Evolutionary conservation across 1,140 invertebrate genomes (phyloP).

Genomic region (Notospermus geniculatus): DNA sequence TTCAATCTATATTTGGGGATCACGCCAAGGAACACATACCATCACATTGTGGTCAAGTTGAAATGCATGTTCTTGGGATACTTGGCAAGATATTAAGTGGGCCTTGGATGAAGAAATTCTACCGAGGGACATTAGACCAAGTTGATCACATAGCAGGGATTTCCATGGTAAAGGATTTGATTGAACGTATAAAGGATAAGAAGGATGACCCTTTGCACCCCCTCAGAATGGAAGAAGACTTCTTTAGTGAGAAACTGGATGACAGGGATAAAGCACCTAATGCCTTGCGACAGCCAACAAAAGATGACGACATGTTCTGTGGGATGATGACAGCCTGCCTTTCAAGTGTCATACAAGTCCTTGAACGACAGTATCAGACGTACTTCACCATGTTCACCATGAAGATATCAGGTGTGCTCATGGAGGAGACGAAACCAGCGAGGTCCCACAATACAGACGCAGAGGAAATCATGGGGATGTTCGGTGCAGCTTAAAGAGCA

Average conservation of each 20-base stretch:
- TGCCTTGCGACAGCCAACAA: not conserved
- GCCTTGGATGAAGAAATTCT: slow-evolving; percentile 27
- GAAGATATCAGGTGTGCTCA: not conserved
- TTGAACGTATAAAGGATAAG: not conserved
- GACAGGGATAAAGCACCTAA: not conserved
- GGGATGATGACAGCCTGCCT: slow-evolving; percentile 13
- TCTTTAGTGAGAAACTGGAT: not conserved
- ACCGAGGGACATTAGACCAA: slow-evolving; percentile 5
- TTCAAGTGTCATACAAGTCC: slow-evolving; percentile 3
- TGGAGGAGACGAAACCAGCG: slow-evolving; percentile 5
- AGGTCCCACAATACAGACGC: slow-evolving; percentile 15
- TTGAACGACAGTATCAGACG: slow-evolving; percentile 14
- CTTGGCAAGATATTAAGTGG: slow-evolving; percentile 20
- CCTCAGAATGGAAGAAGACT: not conserved
- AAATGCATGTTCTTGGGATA: slow-evolving; percentile 20
- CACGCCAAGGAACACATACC: no score
- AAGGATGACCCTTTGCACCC: not conserved
- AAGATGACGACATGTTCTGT: not conserved
- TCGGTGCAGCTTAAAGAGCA: slow-evolving; percentile 13
- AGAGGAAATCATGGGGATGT: slow-evolving; percentile 14
- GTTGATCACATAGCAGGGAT: slow-evolving; percentile 18
- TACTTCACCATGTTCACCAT: slow-evolving; percentile 5
- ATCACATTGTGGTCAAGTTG: no score
- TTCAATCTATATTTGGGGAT: no score
- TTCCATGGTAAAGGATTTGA: slow-evolving; percentile 3